These are phyloP conservation scores for Saccopteryx leptura DNA, from an alignment of 2,113 vertebrate species.

Conservation along the genomic window DNA sequence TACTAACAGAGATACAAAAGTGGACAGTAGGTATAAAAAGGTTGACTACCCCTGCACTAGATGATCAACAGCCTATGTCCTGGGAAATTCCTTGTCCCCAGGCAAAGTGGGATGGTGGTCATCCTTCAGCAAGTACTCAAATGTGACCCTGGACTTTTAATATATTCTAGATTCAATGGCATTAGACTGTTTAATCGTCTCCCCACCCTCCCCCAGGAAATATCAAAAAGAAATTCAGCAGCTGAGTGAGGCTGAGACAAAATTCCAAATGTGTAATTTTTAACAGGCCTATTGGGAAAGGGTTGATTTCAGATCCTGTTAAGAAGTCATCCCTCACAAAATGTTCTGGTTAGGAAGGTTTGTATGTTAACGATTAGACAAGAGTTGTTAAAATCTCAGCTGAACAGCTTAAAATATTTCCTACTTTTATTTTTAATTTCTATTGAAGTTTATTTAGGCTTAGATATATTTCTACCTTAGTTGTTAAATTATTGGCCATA, in stretches of 20 bases:
- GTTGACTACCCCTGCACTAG: not conserved
- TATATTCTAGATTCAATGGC: slow-evolving; percentile 32
- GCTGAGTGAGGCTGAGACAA: slow-evolving; percentile 60
- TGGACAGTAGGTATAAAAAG: too few relatives aligned
- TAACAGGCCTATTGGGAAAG: slow-evolving; percentile 77
- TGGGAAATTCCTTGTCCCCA: not conserved
- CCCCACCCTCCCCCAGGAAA: not conserved
- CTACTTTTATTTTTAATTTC: not conserved
- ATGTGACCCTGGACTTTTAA: not conserved
- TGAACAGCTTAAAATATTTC: slow-evolving; percentile 68
- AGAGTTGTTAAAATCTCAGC: slow-evolving; percentile 71
- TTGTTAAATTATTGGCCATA: not conserved
- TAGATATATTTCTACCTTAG: not conserved
- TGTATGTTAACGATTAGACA: slow-evolving; percentile 80
- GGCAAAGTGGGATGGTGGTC: slow-evolving; percentile 13
- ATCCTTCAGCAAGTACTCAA: not conserved
- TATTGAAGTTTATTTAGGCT: not conserved
- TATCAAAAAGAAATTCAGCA: slow-evolving; percentile 61
- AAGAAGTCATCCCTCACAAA: slow-evolving; percentile 72
- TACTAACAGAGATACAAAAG: too few relatives aligned
- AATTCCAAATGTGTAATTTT: slow-evolving; percentile 84
- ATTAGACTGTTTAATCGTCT: not conserved
- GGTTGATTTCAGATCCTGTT: slow-evolving; percentile 74
- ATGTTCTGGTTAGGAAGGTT: slow-evolving; percentile 67
- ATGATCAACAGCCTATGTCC: not conserved